Conservation (phyloP, 2,113 vertebrate genomes). For the Camelus bactrianus region DNA sequence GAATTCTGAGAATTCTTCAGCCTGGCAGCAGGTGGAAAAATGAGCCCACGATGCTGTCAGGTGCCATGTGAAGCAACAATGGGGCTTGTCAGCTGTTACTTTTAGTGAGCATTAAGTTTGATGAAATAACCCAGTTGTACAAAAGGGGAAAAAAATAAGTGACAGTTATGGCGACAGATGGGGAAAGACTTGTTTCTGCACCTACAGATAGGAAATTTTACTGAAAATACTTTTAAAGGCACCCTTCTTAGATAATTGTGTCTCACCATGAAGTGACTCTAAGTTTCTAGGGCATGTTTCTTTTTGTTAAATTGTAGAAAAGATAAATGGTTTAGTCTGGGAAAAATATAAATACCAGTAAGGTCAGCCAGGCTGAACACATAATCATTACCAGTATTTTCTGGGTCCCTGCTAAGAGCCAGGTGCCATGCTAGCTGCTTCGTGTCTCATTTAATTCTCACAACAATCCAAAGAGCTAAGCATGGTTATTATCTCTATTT, state of each 20-base stretch:
- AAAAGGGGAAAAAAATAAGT: background rate
- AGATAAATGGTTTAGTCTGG: background rate
- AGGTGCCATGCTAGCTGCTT: background rate
- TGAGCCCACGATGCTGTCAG: constrained; percentile 1
- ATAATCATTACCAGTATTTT: constrained; percentile 15
- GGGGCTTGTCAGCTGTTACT: background rate
- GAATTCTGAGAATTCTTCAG: constrained; percentile 25
- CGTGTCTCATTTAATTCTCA: constrained; percentile 9
- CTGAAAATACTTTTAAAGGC: background rate
- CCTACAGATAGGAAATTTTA: constrained; percentile 6
- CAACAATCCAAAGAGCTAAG: background rate
- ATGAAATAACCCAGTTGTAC: constrained; percentile 12
- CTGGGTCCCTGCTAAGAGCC: background rate
- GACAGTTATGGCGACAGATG: constrained; percentile 1
- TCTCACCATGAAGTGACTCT: background rate
- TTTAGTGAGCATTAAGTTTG: background rate
- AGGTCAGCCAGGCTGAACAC: background rate
- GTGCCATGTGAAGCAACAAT: background rate
- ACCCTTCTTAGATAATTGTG: background rate
- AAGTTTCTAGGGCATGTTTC: background rate
- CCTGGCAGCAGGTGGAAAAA: constrained; percentile 41
- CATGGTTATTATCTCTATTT: constrained; percentile 6
- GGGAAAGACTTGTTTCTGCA: constrained; percentile 33
- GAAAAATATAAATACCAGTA: constrained; percentile 32
- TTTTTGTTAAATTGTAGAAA: background rate